A percentile compares a stretch with the other conserved stretches of the same genome.
phyloP scores from a whole-genome alignment of 2,888 invertebrate genomes.

The Tipula vernalis region DNA sequence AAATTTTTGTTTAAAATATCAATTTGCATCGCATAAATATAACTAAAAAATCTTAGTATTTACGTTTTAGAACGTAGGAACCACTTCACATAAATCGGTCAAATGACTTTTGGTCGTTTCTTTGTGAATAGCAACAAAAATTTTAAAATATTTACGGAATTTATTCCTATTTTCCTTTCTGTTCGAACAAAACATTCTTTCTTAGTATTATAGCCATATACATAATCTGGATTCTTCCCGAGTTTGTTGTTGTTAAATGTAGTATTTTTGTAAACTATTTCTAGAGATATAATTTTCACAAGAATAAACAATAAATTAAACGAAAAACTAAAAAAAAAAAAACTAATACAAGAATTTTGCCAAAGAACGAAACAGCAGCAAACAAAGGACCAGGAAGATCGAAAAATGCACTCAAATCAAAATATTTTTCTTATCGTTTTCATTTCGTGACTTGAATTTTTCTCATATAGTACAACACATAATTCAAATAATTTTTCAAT shows the following conservation, averaged over 20 bases:
- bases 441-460: neutral
- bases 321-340: neutral
- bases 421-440: neutral
- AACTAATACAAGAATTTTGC: neutral
- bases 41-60: too few relatives aligned
- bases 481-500: neutral
- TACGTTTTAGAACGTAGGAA: too few relatives aligned
- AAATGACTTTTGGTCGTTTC: neutral
- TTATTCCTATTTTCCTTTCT: neutral
- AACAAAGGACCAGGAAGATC: neutral
- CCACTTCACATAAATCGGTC: too few relatives aligned
- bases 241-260: neutral
- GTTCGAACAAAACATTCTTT: neutral
- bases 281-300: neutral
- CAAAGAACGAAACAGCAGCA: neutral
- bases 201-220: neutral
- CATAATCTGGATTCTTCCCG: neutral
- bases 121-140: neutral
- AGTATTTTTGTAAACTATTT: neutral
- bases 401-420: neutral
- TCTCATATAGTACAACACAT: neutral
- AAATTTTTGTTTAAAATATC: too few relatives aligned
- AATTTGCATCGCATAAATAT: too few relatives aligned
- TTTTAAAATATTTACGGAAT: neutral
- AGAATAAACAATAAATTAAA: neutral